A percentile compares a stretch with the other conserved stretches of the same genome.
Conservation (phyloP, 2,888 invertebrate species). For the Clitarchus hookeri region DNA sequence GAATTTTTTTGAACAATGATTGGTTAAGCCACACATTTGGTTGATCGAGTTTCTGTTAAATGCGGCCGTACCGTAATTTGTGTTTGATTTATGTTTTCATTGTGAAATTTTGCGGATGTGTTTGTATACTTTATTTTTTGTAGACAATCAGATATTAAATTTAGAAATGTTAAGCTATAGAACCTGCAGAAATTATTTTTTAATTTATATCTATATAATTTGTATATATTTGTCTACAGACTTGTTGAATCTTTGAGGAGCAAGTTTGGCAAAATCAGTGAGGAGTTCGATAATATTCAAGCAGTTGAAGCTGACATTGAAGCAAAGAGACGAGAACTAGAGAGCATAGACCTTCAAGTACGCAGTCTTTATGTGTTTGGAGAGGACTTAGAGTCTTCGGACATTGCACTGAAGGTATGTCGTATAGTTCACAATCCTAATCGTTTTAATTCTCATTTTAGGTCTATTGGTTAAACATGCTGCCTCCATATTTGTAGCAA, state of each 20-base stretch:
- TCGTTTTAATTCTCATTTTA: background rate
- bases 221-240: conserved; percentile 58
- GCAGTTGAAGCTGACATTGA: conserved; percentile 72
- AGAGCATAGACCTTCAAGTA: conserved; percentile 61
- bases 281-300: conserved; percentile 77
- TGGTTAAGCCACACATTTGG: too few species aligned
- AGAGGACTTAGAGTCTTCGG: conserved; percentile 68
- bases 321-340: conserved; percentile 67
- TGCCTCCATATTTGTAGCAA: background rate
- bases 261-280: conserved; percentile 73
- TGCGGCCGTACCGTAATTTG: too few species aligned
- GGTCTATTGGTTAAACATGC: too few species aligned
- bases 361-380: conserved; percentile 77
- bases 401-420: conserved; percentile 60
- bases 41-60: too few species aligned
- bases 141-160: too few species aligned
- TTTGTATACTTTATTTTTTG: too few species aligned
- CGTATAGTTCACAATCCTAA: background rate
- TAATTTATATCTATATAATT: too few species aligned
- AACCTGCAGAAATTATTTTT: too few species aligned
- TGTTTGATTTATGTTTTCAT: too few species aligned
- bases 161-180: too few species aligned
- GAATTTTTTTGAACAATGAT: too few species aligned
- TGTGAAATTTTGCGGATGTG: too few species aligned
- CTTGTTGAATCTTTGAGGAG: conserved; percentile 78